A percentile compares a stretch with the other conserved stretches of the same genome.
phyloP scores from a whole-genome alignment of 2,113 vertebrate genomes.

The Nycticryphes semicollaris region DNA sequence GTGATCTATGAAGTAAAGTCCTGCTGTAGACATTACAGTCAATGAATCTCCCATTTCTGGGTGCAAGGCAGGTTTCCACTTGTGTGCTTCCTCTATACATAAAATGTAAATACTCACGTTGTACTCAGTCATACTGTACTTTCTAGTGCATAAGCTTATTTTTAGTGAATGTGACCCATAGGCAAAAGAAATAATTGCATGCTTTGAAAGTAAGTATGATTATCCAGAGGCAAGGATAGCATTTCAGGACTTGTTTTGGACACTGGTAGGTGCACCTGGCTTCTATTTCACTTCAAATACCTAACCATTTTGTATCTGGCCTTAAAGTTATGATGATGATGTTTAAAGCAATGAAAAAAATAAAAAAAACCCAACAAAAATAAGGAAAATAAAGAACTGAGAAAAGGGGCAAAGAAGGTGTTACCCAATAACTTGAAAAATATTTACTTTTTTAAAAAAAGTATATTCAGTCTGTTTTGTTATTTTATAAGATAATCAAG shows the following conservation, averaged over 20 bases:
- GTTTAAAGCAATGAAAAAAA: neutral
- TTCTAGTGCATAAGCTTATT: neutral
- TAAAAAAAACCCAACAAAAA: neutral
- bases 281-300: neutral
- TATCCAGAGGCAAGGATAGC: neutral
- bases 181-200: neutral
- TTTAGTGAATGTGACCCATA: slow-evolving; percentile 50
- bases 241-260: neutral
- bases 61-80: neutral
- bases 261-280: neutral
- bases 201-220: neutral
- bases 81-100: neutral
- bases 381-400: neutral
- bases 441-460: neutral
- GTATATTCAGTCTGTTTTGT: neutral
- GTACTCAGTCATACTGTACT: neutral
- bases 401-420: neutral
- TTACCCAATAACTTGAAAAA: neutral
- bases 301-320: neutral
- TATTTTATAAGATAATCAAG: neutral
- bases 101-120: neutral
- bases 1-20: neutral
- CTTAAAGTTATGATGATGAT: neutral
- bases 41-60: neutral
- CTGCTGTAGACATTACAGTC: neutral